Evolutionary conservation across 2,888 invertebrate genomes (phyloP).

Genomic region (Listrodromus nycthemerus): DNA sequence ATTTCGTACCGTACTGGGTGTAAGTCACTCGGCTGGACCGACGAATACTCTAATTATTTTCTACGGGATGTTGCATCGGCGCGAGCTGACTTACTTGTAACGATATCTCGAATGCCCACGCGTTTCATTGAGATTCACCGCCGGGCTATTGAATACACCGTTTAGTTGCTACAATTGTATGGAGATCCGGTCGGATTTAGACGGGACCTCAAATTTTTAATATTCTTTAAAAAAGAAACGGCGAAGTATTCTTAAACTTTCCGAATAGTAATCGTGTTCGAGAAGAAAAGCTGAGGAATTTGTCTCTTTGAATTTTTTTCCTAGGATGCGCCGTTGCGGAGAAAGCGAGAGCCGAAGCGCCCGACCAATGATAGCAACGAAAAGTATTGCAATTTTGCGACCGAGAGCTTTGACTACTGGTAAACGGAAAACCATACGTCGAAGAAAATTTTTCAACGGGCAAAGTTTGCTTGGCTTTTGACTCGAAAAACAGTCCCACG

Average conservation of each 20-base stretch:
- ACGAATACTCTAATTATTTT: slow-evolving; percentile 67
- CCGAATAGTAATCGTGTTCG: background rate
- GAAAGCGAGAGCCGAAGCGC: background rate
- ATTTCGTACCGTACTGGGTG: slow-evolving; percentile 35
- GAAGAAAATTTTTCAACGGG: background rate
- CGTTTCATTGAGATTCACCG: slow-evolving; percentile 7
- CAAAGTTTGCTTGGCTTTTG: background rate
- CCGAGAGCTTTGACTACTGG: background rate
- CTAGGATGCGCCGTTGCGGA: background rate
- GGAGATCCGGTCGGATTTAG: background rate
- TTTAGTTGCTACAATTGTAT: background rate
- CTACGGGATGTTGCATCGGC: slow-evolving; percentile 28
- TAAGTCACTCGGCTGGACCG: slow-evolving; percentile 58
- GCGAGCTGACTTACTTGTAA: slow-evolving; percentile 41
- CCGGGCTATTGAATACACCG: slow-evolving; percentile 28
- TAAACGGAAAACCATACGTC: background rate
- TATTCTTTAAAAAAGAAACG: background rate
- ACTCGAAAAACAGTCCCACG: background rate
- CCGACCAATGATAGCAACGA: background rate
- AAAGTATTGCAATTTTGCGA: background rate
- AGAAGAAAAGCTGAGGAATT: background rate
- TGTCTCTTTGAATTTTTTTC: background rate
- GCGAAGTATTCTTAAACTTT: background rate
- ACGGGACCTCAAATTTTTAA: background rate
- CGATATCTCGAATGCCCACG: slow-evolving; percentile 42